phyloP scores from a whole-genome alignment of 2,888 invertebrate genomes.

The Polymixis flavicincta region DNA sequence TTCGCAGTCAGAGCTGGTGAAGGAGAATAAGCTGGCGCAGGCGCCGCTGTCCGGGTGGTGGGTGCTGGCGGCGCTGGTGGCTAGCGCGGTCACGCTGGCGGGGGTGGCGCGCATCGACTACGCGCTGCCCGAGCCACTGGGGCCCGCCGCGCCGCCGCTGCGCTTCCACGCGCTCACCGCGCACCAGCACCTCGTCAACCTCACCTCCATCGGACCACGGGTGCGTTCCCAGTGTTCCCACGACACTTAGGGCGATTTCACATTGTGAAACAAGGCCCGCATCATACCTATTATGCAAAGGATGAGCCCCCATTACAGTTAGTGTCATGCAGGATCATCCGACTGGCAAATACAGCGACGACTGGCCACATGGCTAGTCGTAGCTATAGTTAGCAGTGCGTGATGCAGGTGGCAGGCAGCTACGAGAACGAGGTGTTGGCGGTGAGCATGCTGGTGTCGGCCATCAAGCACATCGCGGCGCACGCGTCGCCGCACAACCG shows the following conservation, averaged over 20 bases:
- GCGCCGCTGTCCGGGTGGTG: constrained; percentile 75
- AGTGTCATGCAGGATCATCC: not conserved
- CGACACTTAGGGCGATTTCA: not conserved
- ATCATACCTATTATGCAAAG: no score
- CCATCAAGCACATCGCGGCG: constrained; percentile 88
- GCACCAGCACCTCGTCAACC: constrained; percentile 91
- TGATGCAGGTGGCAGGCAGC: constrained; percentile 91
- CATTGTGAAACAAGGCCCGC: not conserved
- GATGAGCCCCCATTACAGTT: not conserved
- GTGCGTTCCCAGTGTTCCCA: constrained; percentile 65
- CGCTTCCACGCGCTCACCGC: constrained; percentile 91
- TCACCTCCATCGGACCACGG: constrained; percentile 91
- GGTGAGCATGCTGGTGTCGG: constrained; percentile 90
- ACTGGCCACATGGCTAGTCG: constrained; percentile 6
- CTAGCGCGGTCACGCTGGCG: constrained; percentile 86
- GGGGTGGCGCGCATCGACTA: constrained; percentile 90
- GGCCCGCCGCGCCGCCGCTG: constrained; percentile 85
- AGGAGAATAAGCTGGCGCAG: constrained; percentile 73
- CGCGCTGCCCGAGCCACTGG: constrained; percentile 90
- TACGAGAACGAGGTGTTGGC: constrained; percentile 95
- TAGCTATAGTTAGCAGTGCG: not conserved
- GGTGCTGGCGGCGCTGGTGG: constrained; percentile 88
- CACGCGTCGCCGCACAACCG: constrained; percentile 89
- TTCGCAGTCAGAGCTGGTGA: constrained; percentile 64
- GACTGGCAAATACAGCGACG: not conserved